Base-by-base conservation (phyloP, 2,113 vertebrate species). In the Lycocorax pyrrhopterus region DNA sequence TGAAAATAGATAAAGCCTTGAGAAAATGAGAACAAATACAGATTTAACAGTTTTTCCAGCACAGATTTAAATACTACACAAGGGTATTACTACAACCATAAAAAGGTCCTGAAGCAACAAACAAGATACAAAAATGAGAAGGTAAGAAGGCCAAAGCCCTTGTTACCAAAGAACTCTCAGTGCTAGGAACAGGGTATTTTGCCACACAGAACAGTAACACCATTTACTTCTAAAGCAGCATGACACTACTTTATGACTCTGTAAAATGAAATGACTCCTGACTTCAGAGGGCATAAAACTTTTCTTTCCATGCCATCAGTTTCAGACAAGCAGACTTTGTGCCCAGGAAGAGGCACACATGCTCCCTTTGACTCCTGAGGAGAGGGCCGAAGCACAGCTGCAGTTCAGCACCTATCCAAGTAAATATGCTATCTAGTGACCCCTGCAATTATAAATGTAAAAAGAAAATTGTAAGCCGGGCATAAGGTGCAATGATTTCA, bases 1-100 rank as follows among this genome's bases (percentile, higher is more conserved):
- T 77, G 86, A 83, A 90, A 83, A 92, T 5, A 81, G 0, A 3
- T 49, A 58, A 93, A 90, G 69, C 62, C 41, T 84, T 77, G 20
- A 92, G 55, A 93, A 96, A 52, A 66, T 32, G 52, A 74, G 59
- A 75, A 92, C 39, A 77, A 81, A 74, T 23, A 81, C 2, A 16
- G 44, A 67, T 56, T 44, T 46, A 78, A 51, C 7, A 74, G 69
- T 60, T 87, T 41, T 74, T 18, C 26, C 46, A 75, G 62, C 26
- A 49, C 22, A 76, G 25, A 78, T 60, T 84, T 86, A 92, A 92
- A 90, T 69, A 79, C 14, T n/a, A 64, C 32, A 17, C 74, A 80
- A 47, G 66, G 3, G 41, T 67, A 47, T 25, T 87, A 39, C 4
- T 53, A 53, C 37, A 81, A 84, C 49, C 18, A 21, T 19, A 29